Conservation (phyloP, 2,797 vertebrate species). For the Eulemur albifrons region DNA sequence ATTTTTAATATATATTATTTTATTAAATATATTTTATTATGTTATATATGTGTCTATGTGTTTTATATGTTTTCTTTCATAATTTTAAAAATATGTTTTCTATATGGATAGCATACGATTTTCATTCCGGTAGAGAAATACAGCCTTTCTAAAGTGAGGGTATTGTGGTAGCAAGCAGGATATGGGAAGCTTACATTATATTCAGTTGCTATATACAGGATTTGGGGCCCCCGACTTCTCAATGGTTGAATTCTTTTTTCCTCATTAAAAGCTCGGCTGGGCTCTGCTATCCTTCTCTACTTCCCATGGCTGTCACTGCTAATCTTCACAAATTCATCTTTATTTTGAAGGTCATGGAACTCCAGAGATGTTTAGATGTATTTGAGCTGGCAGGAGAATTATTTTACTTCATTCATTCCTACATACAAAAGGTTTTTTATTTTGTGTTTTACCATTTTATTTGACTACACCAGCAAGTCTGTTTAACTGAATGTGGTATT, state of each 20-base stretch:
- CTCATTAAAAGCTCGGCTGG: constrained; percentile 47
- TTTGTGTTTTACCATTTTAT: constrained; percentile 71
- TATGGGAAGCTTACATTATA: constrained; percentile 31
- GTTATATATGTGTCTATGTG: background rate
- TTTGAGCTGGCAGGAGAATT: constrained; percentile 72
- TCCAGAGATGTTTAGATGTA: constrained; percentile 63
- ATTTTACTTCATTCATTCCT: constrained; percentile 74
- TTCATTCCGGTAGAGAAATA: constrained; percentile 36
- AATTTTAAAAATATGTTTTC: background rate
- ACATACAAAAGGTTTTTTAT: constrained; percentile 75
- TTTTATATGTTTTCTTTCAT: constrained; percentile 11
- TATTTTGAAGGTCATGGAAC: constrained; percentile 68
- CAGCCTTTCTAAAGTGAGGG: background rate
- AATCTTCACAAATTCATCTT: constrained; percentile 74
- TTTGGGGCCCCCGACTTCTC: constrained; percentile 43
- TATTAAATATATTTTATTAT: constrained; percentile 7
- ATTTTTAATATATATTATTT: constrained; percentile 5
- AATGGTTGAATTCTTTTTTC: constrained; percentile 60
- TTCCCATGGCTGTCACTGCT: constrained; percentile 62
- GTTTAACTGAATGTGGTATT: constrained; percentile 74
- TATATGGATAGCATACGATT: background rate
- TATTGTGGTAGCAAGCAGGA: background rate
- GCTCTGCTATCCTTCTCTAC: constrained; percentile 54
- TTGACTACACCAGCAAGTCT: constrained; percentile 71
- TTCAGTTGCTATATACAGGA: background rate